phyloP scores from a whole-genome alignment of 2,113 vertebrate species.

The Brevimyrus niger region DNA sequence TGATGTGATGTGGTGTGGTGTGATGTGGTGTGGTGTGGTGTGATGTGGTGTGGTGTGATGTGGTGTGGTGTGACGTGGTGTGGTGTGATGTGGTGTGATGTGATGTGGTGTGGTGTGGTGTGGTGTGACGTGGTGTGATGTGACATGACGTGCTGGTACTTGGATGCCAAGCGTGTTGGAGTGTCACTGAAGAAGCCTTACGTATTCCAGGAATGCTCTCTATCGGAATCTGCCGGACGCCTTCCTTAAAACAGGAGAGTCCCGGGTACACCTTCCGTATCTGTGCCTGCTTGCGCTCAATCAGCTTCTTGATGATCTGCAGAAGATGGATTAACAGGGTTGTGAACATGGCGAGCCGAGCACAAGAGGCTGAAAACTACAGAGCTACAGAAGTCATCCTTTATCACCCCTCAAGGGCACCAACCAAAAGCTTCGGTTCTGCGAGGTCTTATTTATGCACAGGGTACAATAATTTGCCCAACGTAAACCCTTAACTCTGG shows the following conservation, averaged over 20 bases:
- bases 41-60: too few species aligned
- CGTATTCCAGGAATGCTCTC: conserved; percentile 98
- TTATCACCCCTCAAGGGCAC: background rate
- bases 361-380: background rate
- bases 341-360: background rate
- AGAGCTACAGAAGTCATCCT: background rate
- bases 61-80: too few species aligned
- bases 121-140: too few species aligned
- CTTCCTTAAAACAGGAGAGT: conserved; percentile 98
- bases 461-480: background rate
- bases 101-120: too few species aligned
- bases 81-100: too few species aligned
- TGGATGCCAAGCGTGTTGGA: background rate
- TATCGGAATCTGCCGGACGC: conserved; percentile 95
- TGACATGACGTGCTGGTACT: background rate
- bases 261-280: conserved; percentile 97
- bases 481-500: background rate
- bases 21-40: too few species aligned
- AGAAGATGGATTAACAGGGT: background rate
- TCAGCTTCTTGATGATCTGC: conserved; percentile 98
- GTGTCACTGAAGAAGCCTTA: conserved; percentile 54
- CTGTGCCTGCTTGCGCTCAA: conserved; percentile 95
- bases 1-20: too few species aligned
- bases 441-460: background rate
- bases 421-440: background rate